Conservation (phyloP, 2,113 vertebrate genomes). For the Pheucticus melanocephalus region DNA sequence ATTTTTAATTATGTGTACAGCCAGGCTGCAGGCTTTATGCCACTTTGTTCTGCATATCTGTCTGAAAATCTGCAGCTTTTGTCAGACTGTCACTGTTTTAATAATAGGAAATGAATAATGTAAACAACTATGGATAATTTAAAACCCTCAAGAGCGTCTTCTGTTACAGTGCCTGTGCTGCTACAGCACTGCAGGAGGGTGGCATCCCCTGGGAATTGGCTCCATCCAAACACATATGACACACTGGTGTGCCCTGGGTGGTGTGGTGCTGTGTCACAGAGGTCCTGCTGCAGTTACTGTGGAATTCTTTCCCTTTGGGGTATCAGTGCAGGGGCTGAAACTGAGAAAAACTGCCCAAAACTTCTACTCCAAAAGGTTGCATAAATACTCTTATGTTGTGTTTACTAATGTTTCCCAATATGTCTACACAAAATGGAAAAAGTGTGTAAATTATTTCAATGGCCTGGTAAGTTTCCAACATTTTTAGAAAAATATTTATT, state of each 20-base stretch:
- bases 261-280: neutral
- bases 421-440: neutral
- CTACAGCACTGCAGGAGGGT: neutral
- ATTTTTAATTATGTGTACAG: neutral
- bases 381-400: neutral
- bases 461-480: neutral
- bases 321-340: neutral
- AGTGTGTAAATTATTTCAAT: neutral
- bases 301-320: accelerated
- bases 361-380: neutral
- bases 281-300: neutral
- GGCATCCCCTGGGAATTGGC: accelerated
- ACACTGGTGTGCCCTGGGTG: neutral
- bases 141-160: neutral
- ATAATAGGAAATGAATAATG: neutral
- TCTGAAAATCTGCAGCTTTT: neutral
- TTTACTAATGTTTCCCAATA: neutral
- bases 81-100: neutral
- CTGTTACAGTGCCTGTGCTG: accelerated
- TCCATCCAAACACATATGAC: accelerated
- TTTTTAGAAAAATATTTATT: neutral
- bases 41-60: neutral
- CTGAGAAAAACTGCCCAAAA: neutral
- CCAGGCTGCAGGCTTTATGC: neutral
- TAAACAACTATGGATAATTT: neutral